phyloP scores from a whole-genome alignment of 2,797 vertebrate species.

The Bradypodion ventrale region DNA sequence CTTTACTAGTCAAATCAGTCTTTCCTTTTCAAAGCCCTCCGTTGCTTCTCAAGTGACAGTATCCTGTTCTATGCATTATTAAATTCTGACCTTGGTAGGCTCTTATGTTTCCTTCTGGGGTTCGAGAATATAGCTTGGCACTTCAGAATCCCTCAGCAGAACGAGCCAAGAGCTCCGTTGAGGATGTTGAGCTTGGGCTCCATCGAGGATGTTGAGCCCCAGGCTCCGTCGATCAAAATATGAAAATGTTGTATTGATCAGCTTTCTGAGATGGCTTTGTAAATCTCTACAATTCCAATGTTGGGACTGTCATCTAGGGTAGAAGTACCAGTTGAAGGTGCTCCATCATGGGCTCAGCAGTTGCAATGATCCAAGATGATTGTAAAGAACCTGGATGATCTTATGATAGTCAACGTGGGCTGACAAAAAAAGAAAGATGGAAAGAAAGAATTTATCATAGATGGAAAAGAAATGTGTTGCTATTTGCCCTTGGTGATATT shows the following conservation, averaged over 20 bases:
- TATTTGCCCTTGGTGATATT: slow-evolving; percentile 43
- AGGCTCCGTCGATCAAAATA: too few species aligned
- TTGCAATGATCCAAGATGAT: neutral
- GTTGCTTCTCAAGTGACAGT: slow-evolving; percentile 61
- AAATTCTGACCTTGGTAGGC: slow-evolving; percentile 65
- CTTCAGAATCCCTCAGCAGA: slow-evolving; percentile 74
- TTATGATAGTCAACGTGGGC: neutral
- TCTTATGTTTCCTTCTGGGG: slow-evolving; percentile 64
- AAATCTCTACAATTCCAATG: neutral
- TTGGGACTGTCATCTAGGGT: neutral
- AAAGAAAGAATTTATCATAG: neutral
- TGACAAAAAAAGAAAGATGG: neutral
- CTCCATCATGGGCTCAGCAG: neutral
- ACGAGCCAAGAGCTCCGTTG: too few species aligned
- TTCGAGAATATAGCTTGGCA: slow-evolving; percentile 75
- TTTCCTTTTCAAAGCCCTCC: slow-evolving; percentile 56
- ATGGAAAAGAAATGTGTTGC: neutral
- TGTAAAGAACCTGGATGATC: neutral
- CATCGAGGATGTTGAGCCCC: too few species aligned
- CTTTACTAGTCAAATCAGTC: slow-evolving; percentile 63
- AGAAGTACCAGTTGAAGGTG: neutral
- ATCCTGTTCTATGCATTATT: slow-evolving; percentile 64
- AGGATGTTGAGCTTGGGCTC: too few species aligned
- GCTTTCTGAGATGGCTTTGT: neutral
- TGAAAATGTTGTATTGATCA: neutral